Evolutionary conservation across 64 coral and sea anemone genomes (phyloP), one percentile per base, ranked within the genome.

Genomic region (Stichodactyla helianthus): DNA sequence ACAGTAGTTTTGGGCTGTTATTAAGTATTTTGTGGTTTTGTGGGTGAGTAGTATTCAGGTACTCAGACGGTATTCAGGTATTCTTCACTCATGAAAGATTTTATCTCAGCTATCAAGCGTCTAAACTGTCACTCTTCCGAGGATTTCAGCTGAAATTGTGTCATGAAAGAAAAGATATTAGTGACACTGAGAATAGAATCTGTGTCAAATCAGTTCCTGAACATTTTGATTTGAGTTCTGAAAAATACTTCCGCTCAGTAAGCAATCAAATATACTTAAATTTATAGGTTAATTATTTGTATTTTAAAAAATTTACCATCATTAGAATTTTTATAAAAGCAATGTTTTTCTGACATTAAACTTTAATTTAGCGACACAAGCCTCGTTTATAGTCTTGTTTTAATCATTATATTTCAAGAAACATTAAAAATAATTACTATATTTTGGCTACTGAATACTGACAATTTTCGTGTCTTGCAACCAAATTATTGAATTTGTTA

Each of bases 41-140:
- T 65, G 62, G 62, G 19, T 65, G 19, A 6, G 18, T 65, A 13
- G 9, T n/a, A n/a, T n/a, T n/a, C n/a, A n/a, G n/a, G n/a, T n/a
- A n/a, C 62, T n/a, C 62, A 65, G 62, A 65, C 62, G 22, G 62
- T n/a, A 65, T 65, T 65, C 62, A n/a, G n/a, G n/a, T n/a, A n/a
- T n/a, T n/a, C n/a, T n/a, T n/a, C n/a, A n/a, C 22, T 65, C 19
- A n/a, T 65, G 22, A 65, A n/a, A 65, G 62, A 65, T 65, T 22
- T 65, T 65, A 65, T 65, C 62, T 65, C 62, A 22, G 22, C 62
- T 22, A 22, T 65, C 62, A 22, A 65, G 22, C 62, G 62, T n/a
- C 19, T n/a, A 8, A 65, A 22, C 18, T 65, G 62, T 65, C 62
- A 65, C 62, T 65, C 62, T 65, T n/a, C 22, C 35, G 62, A 22